These are phyloP conservation scores for Odontocerum albicorne DNA, from an alignment of 2,888 invertebrate genomes.

Conservation along the genomic window DNA sequence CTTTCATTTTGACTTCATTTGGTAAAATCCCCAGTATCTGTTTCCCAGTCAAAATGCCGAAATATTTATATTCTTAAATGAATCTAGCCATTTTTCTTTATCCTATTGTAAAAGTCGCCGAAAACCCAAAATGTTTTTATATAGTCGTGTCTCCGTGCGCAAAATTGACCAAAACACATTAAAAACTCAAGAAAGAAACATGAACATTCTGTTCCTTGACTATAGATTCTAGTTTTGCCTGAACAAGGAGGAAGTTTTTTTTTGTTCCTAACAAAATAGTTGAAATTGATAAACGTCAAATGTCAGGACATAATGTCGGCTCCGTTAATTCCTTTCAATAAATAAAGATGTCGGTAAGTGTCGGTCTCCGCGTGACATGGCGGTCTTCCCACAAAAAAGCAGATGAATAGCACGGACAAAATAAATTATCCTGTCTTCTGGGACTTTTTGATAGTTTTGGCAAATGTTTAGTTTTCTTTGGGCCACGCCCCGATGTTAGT, in stretches of 20 bases:
- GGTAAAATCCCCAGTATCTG: conserved; percentile 13
- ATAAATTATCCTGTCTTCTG: conserved; percentile 34
- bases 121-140: conserved; percentile 28
- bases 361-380: conserved; percentile 28
- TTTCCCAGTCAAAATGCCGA: conserved; percentile 33
- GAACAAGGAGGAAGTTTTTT: conserved; percentile 6
- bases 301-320: conserved; percentile 31
- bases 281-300: conserved; percentile 34
- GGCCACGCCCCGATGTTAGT: conserved; percentile 28
- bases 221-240: conserved; percentile 7
- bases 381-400: conserved; percentile 30
- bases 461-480: conserved; percentile 35
- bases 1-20: not conserved
- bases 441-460: conserved; percentile 35
- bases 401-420: conserved; percentile 27
- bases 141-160: conserved; percentile 30
- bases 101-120: conserved; percentile 30
- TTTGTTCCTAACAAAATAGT: conserved; percentile 15
- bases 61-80: conserved; percentile 36
- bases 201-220: not conserved
- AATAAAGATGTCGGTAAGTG: conserved; percentile 34
- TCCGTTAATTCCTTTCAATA: conserved; percentile 34
- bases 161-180: conserved; percentile 34
- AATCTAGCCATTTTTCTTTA: conserved; percentile 32
- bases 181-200: not conserved